A percentile compares a stretch with the other conserved stretches of the same genome.
These are phyloP conservation scores for Malacoraja senta DNA, from an alignment of 2,797 vertebrate species.

Conservation along the genomic window DNA sequence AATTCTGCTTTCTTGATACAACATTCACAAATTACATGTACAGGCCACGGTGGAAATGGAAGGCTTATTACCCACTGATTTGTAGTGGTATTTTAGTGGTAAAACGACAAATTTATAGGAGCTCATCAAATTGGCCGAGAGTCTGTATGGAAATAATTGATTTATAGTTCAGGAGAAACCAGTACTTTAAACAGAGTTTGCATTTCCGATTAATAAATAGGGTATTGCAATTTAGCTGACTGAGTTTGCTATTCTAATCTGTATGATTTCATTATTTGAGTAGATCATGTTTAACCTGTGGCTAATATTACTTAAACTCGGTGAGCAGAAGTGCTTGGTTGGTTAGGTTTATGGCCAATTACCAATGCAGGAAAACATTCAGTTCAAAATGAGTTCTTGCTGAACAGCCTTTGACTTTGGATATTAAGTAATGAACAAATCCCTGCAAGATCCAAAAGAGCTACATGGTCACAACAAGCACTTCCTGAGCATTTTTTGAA, in stretches of 20 bases:
- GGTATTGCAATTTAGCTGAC: background rate
- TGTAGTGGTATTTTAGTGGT: background rate
- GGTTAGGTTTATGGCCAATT: background rate
- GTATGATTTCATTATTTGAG: background rate
- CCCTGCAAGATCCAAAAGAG: background rate
- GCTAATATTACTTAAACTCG: background rate
- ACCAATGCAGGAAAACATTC: slow-evolving; percentile 5
- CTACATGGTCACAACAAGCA: too few relatives aligned
- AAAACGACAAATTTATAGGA: background rate
- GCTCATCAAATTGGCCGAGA: background rate
- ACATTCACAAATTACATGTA: background rate
- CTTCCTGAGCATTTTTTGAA: too few relatives aligned
- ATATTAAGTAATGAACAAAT: background rate
- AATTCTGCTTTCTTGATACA: background rate
- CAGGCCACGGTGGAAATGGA: too few relatives aligned
- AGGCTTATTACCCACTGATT: too few relatives aligned
- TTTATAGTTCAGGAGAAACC: background rate
- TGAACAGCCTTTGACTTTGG: background rate
- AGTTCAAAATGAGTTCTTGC: background rate
- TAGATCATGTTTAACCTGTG: background rate
- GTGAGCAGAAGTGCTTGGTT: background rate
- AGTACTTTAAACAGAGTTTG: background rate
- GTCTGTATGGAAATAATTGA: background rate
- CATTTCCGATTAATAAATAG: background rate
- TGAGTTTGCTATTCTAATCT: background rate